Percentiles rank a stretch among this genome's conserved stretches.
These are phyloP conservation scores for Sminthurinus aureus DNA, from an alignment of 2,888 invertebrate species.

Conservation along the genomic window DNA sequence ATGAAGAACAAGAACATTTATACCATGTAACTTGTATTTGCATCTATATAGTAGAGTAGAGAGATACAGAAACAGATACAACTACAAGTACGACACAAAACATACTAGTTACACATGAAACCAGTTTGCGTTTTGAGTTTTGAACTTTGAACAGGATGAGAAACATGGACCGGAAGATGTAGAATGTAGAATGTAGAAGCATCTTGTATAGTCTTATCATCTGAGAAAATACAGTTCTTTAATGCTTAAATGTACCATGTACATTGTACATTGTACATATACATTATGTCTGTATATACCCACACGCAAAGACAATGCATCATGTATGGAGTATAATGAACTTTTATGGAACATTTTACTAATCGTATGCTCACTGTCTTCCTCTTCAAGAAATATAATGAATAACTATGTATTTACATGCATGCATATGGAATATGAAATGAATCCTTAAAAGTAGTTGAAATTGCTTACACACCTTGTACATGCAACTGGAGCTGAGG, in stretches of 20 bases:
- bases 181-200: not conserved
- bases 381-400: too few relatives aligned
- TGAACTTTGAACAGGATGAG: constrained; percentile 6
- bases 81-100: not conserved
- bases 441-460: not conserved
- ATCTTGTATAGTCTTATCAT: not conserved
- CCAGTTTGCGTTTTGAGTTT: not conserved
- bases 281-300: not conserved
- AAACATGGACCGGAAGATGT: constrained; percentile 24
- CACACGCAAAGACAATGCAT: not conserved
- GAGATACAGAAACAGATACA: not conserved
- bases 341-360: too few relatives aligned
- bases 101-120: not conserved
- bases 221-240: not conserved
- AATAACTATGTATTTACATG: too few relatives aligned
- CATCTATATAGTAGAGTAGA: not conserved
- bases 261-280: not conserved
- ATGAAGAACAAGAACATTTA: not conserved
- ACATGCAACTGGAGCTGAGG: not conserved
- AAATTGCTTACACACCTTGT: not conserved
- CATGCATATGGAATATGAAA: not conserved
- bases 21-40: too few relatives aligned
- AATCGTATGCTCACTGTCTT: too few relatives aligned
- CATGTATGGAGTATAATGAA: not conserved
- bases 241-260: not conserved